Conservation (phyloP, 1,140 invertebrate genomes). For the Branchinecta lynchi region DNA sequence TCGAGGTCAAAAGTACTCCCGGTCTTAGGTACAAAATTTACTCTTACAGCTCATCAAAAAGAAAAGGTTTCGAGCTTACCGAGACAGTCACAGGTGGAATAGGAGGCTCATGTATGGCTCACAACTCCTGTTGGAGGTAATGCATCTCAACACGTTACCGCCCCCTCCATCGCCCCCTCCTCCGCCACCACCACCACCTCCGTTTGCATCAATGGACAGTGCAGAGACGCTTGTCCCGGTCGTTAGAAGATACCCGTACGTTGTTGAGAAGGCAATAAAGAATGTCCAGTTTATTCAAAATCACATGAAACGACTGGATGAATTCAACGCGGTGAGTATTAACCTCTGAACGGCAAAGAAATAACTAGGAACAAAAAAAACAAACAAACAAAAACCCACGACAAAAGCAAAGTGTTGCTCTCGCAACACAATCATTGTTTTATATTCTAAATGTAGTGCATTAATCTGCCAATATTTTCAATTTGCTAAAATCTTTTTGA, state of each 20-base stretch:
- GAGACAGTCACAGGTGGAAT: conserved; percentile 18
- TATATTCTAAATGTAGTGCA: background rate
- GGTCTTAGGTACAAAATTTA: no score
- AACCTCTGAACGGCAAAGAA: background rate
- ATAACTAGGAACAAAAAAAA: background rate
- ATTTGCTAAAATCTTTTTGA: no score
- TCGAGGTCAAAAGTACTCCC: no score
- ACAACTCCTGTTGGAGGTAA: conserved; percentile 20
- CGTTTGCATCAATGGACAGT: conserved; percentile 12
- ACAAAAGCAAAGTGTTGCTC: no score
- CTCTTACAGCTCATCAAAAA: conserved; percentile 18
- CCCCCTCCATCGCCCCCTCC: conserved; percentile 20
- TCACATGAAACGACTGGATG: conserved; percentile 79
- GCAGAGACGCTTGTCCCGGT: conserved; percentile 15
- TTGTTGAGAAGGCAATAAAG: conserved; percentile 79
- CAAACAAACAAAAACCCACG: no score
- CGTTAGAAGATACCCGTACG: conserved; percentile 68
- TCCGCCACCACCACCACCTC: conserved; percentile 19
- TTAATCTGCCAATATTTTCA: no score
- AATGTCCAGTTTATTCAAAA: conserved; percentile 91
- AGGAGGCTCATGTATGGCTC: conserved; percentile 19
- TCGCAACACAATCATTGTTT: no score
- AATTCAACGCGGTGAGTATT: conserved; percentile 68
- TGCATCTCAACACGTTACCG: conserved; percentile 20
- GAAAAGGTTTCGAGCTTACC: conserved; percentile 13